Conservation (phyloP, 2,888 invertebrate genomes). For the Caenorhabditis sp. region DNA sequence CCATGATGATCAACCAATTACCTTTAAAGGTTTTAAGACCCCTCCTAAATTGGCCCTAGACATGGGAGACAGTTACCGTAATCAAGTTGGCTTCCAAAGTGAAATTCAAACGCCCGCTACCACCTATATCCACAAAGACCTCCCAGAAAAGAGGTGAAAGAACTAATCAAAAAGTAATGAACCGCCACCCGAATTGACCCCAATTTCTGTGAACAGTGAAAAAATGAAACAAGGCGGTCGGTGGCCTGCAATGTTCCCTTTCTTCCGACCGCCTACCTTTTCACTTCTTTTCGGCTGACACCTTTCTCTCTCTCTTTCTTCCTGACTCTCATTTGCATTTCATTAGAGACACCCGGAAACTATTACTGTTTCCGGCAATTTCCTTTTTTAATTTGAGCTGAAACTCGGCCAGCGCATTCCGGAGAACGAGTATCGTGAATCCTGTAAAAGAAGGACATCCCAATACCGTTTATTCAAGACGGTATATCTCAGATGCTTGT, state of each 20-base stretch:
- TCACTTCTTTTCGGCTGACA: conserved; percentile 7
- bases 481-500: too few species aligned
- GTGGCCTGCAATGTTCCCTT: conserved; percentile 40
- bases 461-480: too few species aligned
- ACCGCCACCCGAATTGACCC: conserved; percentile 48
- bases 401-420: too few species aligned
- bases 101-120: conserved; percentile 9
- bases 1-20: conserved; percentile 7
- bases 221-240: conserved; percentile 42
- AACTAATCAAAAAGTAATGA: conserved; percentile 54
- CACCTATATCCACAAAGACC: conserved; percentile 43
- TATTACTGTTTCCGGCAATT: conserved; percentile 38
- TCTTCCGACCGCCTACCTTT: conserved; percentile 31
- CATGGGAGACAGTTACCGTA: too few species aligned
- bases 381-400: too few species aligned
- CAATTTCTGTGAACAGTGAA: conserved; percentile 14
- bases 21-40: not conserved
- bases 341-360: conserved; percentile 40
- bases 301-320: conserved; percentile 15
- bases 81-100: too few species aligned
- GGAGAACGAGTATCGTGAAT: too few species aligned
- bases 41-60: not conserved
- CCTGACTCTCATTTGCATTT: conserved; percentile 47
- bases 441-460: too few species aligned
- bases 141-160: conserved; percentile 12